Evolutionary conservation across 2,888 invertebrate genomes (phyloP).

Genomic region (Drosophila helvetica): DNA sequence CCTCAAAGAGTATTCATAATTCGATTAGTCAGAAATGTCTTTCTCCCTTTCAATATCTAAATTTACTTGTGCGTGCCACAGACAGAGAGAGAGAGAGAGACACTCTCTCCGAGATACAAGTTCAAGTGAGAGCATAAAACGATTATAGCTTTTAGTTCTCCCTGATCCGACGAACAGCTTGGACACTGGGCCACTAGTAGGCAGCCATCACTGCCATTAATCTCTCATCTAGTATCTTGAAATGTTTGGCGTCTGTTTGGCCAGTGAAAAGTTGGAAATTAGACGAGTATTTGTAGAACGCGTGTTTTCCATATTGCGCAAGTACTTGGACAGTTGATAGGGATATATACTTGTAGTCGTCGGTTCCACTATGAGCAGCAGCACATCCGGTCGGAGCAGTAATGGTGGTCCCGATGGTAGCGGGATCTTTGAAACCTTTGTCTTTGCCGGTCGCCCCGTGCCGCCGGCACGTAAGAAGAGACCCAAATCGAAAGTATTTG

Average conservation of each 20-base stretch:
- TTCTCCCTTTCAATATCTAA: constrained; percentile 46
- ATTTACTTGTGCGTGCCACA: constrained; percentile 62
- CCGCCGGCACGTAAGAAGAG: constrained; percentile 82
- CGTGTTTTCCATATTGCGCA: constrained; percentile 59
- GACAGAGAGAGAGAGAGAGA: constrained; percentile 9
- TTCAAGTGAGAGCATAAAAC: constrained; percentile 30
- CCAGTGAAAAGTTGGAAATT: constrained; percentile 63
- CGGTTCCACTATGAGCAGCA: constrained; percentile 73
- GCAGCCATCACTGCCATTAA: constrained; percentile 25
- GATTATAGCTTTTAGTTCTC: constrained; percentile 52
- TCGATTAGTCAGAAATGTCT: background rate
- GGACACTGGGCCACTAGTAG: constrained; percentile 30
- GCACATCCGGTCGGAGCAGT: constrained; percentile 81
- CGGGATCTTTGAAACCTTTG: constrained; percentile 65
- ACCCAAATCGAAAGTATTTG: constrained; percentile 80
- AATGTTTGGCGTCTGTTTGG: constrained; percentile 70
- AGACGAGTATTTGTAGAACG: constrained; percentile 41
- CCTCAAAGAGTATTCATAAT: constrained; percentile 9
- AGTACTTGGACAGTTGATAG: constrained; percentile 39
- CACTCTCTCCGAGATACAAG: constrained; percentile 9
- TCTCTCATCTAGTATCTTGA: constrained; percentile 41
- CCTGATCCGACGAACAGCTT: constrained; percentile 37
- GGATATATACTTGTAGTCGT: constrained; percentile 1
- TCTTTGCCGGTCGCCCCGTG: constrained; percentile 78
- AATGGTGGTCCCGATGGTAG: constrained; percentile 56